Evolutionary conservation across 2,797 vertebrate species (phyloP), one percentile per base, ranked within the genome.

Genomic region (Etheostoma nigrum): DNA sequence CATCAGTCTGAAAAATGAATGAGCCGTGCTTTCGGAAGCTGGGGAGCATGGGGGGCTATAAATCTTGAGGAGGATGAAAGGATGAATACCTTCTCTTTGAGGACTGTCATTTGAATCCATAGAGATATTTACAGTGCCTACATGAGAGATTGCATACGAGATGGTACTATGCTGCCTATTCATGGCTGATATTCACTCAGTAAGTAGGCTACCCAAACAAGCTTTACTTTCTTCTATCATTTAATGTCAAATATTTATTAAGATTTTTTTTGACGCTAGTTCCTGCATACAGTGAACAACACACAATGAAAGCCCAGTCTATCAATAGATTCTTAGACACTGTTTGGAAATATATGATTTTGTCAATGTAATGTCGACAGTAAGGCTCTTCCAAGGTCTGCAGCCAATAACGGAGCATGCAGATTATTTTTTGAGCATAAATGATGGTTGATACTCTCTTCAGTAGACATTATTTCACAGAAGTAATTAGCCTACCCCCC

Each of bases 1-100:
- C 57, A 75, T 23, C 15, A 57, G 49, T 30, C 55, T 72, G 53
- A 81, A 83, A 81, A 78, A 81, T 74, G 42, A 78, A 86, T 79
- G 63, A 72, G 62, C 40, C 59, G 5, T n/a, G 42, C 65, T 61
- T 67, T 79, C 4, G 16, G 45, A 60, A 72, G 67, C 30, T 51
- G 42, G 74, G 45, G 36, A 66, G 48, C 53, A 58, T 59, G 16
- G n/a, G 30, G 44, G 30, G n/a, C 19, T 67, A 70, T 25, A 54
- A 62, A 76, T 69, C 59, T 76, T 68, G 19, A 76, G 60, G 63
- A 65, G 40, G 66, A 73, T 86, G 49, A 79, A 72, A 76, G 53
- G 48, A 51, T 72, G 55, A 58, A 72, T 70, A 45, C n/a, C 53
- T 65, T 76, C 4, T 78, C 40, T 82, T 74, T 82, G 64, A 58